Evolutionary conservation across 2,797 vertebrate genomes (phyloP).

Genomic region (Macroramphosus scolopax): DNA sequence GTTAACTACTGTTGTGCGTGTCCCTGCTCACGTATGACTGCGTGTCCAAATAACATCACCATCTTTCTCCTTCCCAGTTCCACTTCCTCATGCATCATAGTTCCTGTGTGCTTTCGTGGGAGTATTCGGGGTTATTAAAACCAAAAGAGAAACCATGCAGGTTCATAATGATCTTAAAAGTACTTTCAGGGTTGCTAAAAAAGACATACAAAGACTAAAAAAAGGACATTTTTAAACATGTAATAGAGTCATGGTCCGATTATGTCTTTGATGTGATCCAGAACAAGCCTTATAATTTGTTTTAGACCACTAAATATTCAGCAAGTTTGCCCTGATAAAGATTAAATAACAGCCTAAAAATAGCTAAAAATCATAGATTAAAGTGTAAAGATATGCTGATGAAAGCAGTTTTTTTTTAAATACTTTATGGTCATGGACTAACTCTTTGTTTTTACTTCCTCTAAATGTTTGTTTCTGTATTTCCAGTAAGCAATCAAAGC

Average conservation of each 20-base stretch:
- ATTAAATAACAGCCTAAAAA: too few relatives aligned
- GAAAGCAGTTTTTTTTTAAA: not conserved
- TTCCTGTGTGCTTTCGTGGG: slow-evolving; percentile 35
- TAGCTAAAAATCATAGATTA: not conserved
- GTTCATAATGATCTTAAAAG: too few relatives aligned
- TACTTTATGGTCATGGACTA: slow-evolving; percentile 9
- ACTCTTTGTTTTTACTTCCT: too few relatives aligned
- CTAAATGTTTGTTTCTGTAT: slow-evolving; percentile 4
- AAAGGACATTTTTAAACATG: too few relatives aligned
- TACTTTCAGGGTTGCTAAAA: too few relatives aligned
- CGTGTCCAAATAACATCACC: slow-evolving; percentile 36
- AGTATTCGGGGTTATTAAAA: slow-evolving; percentile 23
- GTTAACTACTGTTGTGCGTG: not conserved
- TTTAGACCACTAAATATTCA: slow-evolving; percentile 2
- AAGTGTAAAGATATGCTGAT: not conserved
- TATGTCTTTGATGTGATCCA: not conserved
- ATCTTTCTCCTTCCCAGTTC: slow-evolving; percentile 43
- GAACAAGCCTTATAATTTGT: too few relatives aligned
- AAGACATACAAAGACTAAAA: too few relatives aligned
- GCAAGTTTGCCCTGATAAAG: not conserved
- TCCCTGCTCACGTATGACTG: not conserved
- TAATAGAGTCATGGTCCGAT: not conserved
- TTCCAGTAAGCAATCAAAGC: slow-evolving; percentile 12
- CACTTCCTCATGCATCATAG: slow-evolving; percentile 57
- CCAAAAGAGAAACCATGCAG: slow-evolving; percentile 33